Evolutionary conservation across 2,113 vertebrate species (phyloP).

Genomic region (Alethe castanea): DNA sequence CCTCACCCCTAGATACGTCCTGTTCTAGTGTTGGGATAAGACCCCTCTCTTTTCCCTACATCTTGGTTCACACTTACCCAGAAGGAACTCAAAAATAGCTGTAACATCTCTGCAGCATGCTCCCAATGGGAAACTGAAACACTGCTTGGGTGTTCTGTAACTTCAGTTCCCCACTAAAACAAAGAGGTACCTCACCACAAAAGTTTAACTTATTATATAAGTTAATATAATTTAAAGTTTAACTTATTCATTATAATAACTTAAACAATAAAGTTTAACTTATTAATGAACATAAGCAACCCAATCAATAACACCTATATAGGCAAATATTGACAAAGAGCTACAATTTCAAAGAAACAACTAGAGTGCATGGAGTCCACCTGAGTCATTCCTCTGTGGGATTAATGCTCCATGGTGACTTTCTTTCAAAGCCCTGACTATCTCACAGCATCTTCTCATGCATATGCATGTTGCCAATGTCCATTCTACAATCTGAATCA

Average conservation of each 20-base stretch:
- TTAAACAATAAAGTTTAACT: no score
- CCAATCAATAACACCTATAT: not conserved
- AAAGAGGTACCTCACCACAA: not conserved
- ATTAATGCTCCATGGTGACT: not conserved
- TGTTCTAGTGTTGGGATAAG: not conserved
- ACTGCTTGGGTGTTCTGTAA: not conserved
- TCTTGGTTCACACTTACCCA: not conserved
- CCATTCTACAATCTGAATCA: not conserved
- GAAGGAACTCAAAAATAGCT: not conserved
- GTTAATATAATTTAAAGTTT: no score
- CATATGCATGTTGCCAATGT: not conserved
- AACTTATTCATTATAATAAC: no score
- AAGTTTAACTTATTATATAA: not conserved
- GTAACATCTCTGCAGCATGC: not conserved
- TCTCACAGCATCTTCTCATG: not conserved
- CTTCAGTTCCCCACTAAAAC: not conserved
- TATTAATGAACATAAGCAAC: not conserved
- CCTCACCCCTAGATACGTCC: not conserved
- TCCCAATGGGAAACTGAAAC: not conserved
- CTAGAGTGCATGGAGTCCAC: not conserved
- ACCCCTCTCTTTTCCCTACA: not conserved
- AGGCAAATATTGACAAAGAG: not conserved
- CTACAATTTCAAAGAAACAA: not conserved
- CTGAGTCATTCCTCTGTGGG: not conserved
- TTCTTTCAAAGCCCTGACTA: not conserved